Base-by-base conservation (phyloP, 2,113 vertebrate species). In the Pelecanoides urinatrix region DNA sequence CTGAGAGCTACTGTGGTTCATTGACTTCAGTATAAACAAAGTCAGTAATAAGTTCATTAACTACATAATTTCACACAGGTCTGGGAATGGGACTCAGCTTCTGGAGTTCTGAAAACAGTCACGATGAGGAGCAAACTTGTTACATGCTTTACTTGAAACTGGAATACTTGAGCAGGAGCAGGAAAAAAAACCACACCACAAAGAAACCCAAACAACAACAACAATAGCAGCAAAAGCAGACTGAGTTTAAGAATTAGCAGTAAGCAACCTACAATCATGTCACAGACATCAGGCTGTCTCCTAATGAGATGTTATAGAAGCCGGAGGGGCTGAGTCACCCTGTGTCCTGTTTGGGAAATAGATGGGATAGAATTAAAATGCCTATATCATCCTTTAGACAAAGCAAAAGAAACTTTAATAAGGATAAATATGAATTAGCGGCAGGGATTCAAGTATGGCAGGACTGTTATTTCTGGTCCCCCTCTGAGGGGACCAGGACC, bases 331-430 rank as follows among this genome's bases (percentile, higher is more conserved):
- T 84, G 80, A 84, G 56, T 85, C 81, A 89, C 26, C 11, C 74
- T n/a, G 61, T 23, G 86, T 62, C 70, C 65, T 56, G 44, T 75
- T 74, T 53, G 66, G 80, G 66, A 92, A 97, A 72, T 34, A 80
- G 58, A 94, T 70, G 9, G 5, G 66, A 82, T 30, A 65, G 74
- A 92, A 97, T 75, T 84, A 66, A 95, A 89, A 92, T 20, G 70
- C 71, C 77, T 91, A 2, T 36, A 67, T 71, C 61, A 86, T 73
- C 88, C 52, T 92, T 72, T 16, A 93, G 68, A 77, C 38, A 71
- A 76, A 95, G 71, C 38, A 95, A 81, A 81, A 83, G 38, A 79
- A 95, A 55, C 29, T 80, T 93, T 55, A 65, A 80, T 83, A 70
- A 88, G 67, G 65, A 73, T 83, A 93, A 93, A 86, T 53, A 82